A percentile compares a stretch with the other conserved stretches of the same genome.
These are phyloP conservation scores for Hermaeophaga mercurialis DNA, from an alignment of 2,888 invertebrate species.

Conservation along the genomic window DNA sequence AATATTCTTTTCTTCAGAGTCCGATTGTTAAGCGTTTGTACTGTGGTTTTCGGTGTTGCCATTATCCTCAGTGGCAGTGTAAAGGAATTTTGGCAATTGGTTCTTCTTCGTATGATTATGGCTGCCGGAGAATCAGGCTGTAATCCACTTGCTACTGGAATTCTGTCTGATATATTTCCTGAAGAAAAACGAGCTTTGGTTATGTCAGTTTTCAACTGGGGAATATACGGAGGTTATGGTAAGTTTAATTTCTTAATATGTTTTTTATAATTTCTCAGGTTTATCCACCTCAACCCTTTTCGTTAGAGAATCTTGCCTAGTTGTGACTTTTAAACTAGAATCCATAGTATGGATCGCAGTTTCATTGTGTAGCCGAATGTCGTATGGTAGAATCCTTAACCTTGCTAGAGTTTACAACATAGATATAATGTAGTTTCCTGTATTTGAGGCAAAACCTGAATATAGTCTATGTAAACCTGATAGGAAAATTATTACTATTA, in stretches of 20 bases:
- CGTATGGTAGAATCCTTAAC: too few species aligned
- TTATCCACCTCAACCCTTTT: neutral
- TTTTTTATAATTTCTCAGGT: neutral
- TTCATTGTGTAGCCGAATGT: too few species aligned
- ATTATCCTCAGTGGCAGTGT: conserved; percentile 86
- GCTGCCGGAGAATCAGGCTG: conserved; percentile 76
- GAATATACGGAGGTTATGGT: conserved; percentile 93
- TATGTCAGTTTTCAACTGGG: conserved; percentile 94
- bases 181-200: conserved; percentile 84
- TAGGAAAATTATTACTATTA: too few species aligned
- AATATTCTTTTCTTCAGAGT: conserved; percentile 61
- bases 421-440: too few species aligned
- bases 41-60: conserved; percentile 79
- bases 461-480: too few species aligned
- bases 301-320: too few species aligned
- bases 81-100: conserved; percentile 88
- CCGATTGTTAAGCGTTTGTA: conserved; percentile 75
- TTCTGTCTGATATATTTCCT: conserved; percentile 80
- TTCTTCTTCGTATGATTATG: conserved; percentile 63
- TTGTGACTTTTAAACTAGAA: too few species aligned
- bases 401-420: too few species aligned
- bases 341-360: too few species aligned
- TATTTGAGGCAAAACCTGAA: too few species aligned
- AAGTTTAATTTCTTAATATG: conserved; percentile 19
- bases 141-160: conserved; percentile 84